Conservation (phyloP, 2,797 vertebrate genomes). For the Cetoscarus ocellatus region DNA sequence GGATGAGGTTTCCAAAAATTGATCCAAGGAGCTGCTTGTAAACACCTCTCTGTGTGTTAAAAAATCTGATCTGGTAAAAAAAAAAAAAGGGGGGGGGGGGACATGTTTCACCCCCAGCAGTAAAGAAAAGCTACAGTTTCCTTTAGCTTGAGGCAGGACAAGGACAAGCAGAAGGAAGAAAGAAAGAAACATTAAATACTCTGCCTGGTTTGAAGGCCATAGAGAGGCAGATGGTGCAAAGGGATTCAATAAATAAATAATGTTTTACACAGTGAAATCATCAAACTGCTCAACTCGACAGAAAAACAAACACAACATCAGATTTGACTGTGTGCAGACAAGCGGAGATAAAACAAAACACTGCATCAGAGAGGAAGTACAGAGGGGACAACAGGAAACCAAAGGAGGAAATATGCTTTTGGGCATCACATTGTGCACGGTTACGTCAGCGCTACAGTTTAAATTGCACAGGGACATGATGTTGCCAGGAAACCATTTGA, state of each 20-base stretch:
- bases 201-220: slow-evolving; percentile 40
- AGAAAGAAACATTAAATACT: slow-evolving; percentile 40
- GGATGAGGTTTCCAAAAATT: slow-evolving; percentile 35
- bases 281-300: slow-evolving; percentile 24
- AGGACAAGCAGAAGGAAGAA: slow-evolving; percentile 21
- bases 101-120: slow-evolving; percentile 43
- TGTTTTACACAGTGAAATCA: slow-evolving; percentile 34
- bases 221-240: slow-evolving; percentile 34
- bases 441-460: slow-evolving; percentile 18
- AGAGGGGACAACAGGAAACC: background rate
- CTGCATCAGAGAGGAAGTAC: background rate
- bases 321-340: slow-evolving; percentile 17
- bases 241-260: slow-evolving; percentile 44
- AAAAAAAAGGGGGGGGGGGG: slow-evolving; percentile 32
- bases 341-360: slow-evolving; percentile 4
- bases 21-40: slow-evolving; percentile 36
- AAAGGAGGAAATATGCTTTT: slow-evolving; percentile 18
- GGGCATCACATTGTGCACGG: background rate
- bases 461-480: slow-evolving; percentile 10
- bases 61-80: slow-evolving; percentile 28
- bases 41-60: slow-evolving; percentile 33
- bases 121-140: slow-evolving; percentile 39
- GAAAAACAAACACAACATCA: slow-evolving; percentile 32
- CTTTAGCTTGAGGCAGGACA: slow-evolving; percentile 52
- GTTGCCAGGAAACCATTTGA: slow-evolving; percentile 53